Evolutionary conservation across 2,888 invertebrate genomes (phyloP).

Genomic region (Tridacna gigas): DNA sequence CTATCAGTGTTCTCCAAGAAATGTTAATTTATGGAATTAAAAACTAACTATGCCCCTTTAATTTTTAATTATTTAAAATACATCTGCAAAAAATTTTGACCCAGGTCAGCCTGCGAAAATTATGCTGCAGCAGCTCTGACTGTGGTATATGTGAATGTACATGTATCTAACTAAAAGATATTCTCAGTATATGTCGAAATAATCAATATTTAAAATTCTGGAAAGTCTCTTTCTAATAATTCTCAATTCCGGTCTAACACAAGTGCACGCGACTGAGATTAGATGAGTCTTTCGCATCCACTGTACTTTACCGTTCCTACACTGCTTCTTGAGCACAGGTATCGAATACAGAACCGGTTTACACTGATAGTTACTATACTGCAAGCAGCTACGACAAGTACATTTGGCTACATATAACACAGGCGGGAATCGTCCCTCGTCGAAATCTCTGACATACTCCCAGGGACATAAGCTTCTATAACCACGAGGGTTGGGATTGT

Average conservation of each 20-base stretch:
- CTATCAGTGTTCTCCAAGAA: not conserved
- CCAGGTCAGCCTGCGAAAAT: not conserved
- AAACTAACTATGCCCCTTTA: not conserved
- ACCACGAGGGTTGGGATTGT: slow-evolving; percentile 38
- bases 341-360: slow-evolving; percentile 63
- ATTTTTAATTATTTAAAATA: not conserved
- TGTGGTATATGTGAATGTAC: not conserved
- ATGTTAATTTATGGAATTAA: not conserved
- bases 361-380: slow-evolving; percentile 50
- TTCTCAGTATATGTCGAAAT: slow-evolving; percentile 16
- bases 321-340: slow-evolving; percentile 56
- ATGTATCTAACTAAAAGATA: not conserved
- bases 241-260: slow-evolving; percentile 35
- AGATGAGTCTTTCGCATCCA: slow-evolving; percentile 54
- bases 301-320: slow-evolving; percentile 38
- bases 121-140: not conserved
- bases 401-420: slow-evolving; percentile 54
- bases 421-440: slow-evolving; percentile 55
- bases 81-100: no score
- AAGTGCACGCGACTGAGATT: slow-evolving; percentile 60
- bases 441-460: slow-evolving; percentile 53
- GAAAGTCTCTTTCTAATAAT: slow-evolving; percentile 25
- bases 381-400: slow-evolving; percentile 47
- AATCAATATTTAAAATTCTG: slow-evolving; percentile 24
- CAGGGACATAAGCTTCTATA: slow-evolving; percentile 59